Base-by-base conservation (phyloP, 1,140 invertebrate genomes). In the Drosophila varians region DNA sequence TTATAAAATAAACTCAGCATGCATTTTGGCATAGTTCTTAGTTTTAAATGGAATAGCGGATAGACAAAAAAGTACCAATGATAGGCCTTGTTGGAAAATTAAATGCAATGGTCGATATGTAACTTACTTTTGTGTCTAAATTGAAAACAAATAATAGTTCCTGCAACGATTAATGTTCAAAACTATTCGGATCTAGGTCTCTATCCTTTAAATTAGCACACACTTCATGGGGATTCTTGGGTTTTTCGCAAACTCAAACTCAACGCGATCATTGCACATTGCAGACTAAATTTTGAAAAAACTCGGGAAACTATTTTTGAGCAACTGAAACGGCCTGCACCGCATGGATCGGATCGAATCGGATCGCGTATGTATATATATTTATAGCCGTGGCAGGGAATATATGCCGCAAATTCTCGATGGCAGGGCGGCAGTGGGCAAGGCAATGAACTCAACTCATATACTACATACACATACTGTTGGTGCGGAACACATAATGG, bases 371-470 rank as follows among this genome's bases (percentile, higher is more conserved):
- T 38, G 56, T 84, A 84, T 87, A 80, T 80, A 69, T 84, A 84
- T 87, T 86, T 80, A 65, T 84, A 84, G 80, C 75, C 69, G 36
- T 60, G 54, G 62, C 64, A 49, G 54, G 53, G 43, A 54, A 46
- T 48, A 21, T 21, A 49, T 49, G 38, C 28, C 11, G 28, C 46
- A 9, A 45, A 68, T 66, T 68, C 61, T 51, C 51, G 47, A 68
- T 66, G 53, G 66, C 53, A 74, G 80, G 72, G 68, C 80, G 74
- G 53, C 36, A 16, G 12, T 70, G 65, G 46, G 55, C 61, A 86
- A 86, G 80, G 74, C 80, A 87, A 87, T 86, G 80, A 86, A 86
- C 80, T 86, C 80, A 65, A 66, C 46, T 38, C 57, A 55, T 68
- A 72, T 58, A 66, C 2, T 21, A 21, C 21, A n/a, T 21, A 21